Conservation (phyloP, 1,140 invertebrate species). For the Doryteuthis pealeii region DNA sequence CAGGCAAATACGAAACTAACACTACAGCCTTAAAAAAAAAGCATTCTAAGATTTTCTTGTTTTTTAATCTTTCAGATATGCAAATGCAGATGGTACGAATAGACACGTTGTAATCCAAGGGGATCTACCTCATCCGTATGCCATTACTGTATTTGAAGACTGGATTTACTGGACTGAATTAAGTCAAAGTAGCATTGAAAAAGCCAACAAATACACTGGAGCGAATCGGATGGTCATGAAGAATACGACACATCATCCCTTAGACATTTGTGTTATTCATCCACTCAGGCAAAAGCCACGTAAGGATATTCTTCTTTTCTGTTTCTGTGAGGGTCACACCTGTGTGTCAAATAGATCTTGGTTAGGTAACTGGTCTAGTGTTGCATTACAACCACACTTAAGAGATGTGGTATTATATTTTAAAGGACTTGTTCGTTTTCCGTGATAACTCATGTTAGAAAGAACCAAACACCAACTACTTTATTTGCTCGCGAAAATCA, state of each 20-base stretch:
- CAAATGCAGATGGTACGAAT: conserved; percentile 80
- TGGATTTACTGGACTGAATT: conserved; percentile 99
- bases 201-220: conserved; percentile 96
- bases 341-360: no score
- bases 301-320: conserved; percentile 16
- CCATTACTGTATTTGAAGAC: conserved; percentile 87
- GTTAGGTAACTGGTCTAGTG: no score
- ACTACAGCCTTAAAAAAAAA: no score
- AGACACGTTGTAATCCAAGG: conserved; percentile 67
- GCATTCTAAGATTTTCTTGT: no score
- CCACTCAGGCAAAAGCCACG: conserved; percentile 68
- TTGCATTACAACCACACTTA: no score
- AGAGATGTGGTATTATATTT: no score
- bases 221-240: conserved; percentile 92
- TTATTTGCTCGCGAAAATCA: no score
- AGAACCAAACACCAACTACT: no score
- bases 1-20: no score
- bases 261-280: conserved; percentile 88
- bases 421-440: no score
- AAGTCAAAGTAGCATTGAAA: conserved; percentile 86
- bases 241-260: conserved; percentile 86
- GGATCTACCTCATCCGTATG: conserved; percentile 82
- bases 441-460: no score
- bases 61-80: conserved; percentile 50
- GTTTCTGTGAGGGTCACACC: no score